Base-by-base conservation (phyloP, 2,113 vertebrate species). In the Polypterus senegalus region DNA sequence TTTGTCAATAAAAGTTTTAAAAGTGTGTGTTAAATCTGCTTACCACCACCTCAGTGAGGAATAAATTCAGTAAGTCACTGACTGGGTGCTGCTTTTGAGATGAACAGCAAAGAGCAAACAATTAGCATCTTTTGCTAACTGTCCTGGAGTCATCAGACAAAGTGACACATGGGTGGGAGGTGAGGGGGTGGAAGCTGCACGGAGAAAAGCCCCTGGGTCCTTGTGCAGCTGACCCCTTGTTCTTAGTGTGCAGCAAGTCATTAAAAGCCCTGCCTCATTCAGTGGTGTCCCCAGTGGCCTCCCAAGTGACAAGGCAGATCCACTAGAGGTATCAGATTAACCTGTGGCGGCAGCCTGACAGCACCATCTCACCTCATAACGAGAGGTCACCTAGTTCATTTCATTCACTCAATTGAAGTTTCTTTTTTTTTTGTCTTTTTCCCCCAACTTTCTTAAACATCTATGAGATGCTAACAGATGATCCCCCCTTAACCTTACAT, bases 331-430 rank as follows among this genome's bases (percentile, higher is more conserved):
- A 6, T 7, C 65, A 67, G 77, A 83, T 81, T 83, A 83, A 78
- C 78, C 73, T 67, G 69, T 63, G 74, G 65, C 62, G 66, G 49
- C 68, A 57, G 70, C 76, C 69, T 49, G 70, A 70, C 61, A 9
- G 57, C 69, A 74, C 71, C 77, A 57, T 71, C 69, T 74, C 78
- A 79, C 70, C 63, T 79, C 76, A 76, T 74, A 74, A 76, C 63
- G 73, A 64, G 64, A 67, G 83, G 82, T 84, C 85, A 77, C 73
- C 74, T 74, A 82, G 80, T 81, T 76, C 69, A 81, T 81, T 83
- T 70, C 74, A 79, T 78, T 77, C 59, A 63, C 74, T 69, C 77
- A 80, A 81, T 80, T 80, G 77, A 75, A 62, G 71, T 72, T 68
- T 66, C 74, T 74, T 60, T 27, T 27, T 6, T 9, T 51, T 51